These are phyloP conservation scores for Galaxias olidus DNA, from an alignment of 2,797 vertebrate species.

Conservation along the genomic window DNA sequence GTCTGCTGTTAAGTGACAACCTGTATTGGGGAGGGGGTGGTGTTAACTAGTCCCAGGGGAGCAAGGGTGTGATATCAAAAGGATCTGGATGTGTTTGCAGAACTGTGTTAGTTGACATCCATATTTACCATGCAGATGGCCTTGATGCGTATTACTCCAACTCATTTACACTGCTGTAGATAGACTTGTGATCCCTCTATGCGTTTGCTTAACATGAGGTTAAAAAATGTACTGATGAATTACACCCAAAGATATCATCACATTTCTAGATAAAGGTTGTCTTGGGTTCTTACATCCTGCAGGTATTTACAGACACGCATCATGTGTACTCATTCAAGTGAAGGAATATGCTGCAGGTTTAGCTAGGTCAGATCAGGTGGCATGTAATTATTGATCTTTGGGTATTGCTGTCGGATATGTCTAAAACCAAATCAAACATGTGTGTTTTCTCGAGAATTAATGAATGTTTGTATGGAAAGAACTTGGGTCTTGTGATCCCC, in stretches of 20 bases:
- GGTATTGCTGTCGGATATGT: no score
- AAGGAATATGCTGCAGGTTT: no score
- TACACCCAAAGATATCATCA: not conserved
- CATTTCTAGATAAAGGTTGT: no score
- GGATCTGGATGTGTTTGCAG: not conserved
- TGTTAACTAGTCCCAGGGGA: constrained; percentile 43
- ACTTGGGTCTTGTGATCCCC: no score
- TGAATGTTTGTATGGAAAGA: no score
- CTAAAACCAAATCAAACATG: no score
- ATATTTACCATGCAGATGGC: constrained; percentile 1
- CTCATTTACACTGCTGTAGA: not conserved
- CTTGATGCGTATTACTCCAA: not conserved
- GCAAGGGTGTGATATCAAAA: constrained; percentile 2
- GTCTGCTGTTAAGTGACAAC: constrained; percentile 2
- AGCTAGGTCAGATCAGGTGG: no score
- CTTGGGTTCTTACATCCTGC: no score
- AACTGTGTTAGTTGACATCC: not conserved
- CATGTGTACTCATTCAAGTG: no score
- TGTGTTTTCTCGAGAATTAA: no score
- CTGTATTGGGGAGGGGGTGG: constrained; percentile 18
- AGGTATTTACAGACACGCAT: constrained; percentile 26
- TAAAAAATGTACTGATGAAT: not conserved
- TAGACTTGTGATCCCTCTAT: not conserved
- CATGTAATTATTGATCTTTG: no score
- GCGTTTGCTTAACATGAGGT: not conserved